phyloP scores from a whole-genome alignment of 1,140 invertebrate species.

The Scaptomyza montana region DNA sequence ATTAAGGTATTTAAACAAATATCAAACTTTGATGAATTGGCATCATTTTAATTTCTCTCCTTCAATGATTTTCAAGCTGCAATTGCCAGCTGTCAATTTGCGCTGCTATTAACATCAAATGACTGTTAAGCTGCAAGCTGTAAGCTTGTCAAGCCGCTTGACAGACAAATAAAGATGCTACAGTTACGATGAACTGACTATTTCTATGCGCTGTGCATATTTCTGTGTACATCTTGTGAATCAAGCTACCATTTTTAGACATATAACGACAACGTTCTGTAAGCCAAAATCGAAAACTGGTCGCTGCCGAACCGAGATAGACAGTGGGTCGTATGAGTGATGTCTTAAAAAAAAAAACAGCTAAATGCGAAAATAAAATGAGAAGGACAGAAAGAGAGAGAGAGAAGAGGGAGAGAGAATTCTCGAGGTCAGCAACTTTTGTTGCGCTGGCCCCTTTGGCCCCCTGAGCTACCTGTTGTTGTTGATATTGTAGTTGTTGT shows the following conservation, averaged over 20 bases:
- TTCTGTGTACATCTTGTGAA: slow-evolving; percentile 21
- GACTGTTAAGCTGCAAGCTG: slow-evolving; percentile 17
- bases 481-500: too few relatives aligned
- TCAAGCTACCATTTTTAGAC: slow-evolving; percentile 66
- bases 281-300: slow-evolving; percentile 26
- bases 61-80: slow-evolving; percentile 14
- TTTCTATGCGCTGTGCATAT: slow-evolving; percentile 30
- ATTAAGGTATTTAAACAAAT: too few relatives aligned
- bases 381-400: slow-evolving; percentile 10
- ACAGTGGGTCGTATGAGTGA: slow-evolving; percentile 56
- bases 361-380: slow-evolving; percentile 14
- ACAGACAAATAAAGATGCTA: slow-evolving; percentile 20
- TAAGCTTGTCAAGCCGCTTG: slow-evolving; percentile 12
- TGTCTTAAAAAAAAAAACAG: slow-evolving; percentile 38
- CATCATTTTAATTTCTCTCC: background rate
- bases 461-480: slow-evolving; percentile 30
- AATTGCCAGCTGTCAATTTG: slow-evolving; percentile 7
- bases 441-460: slow-evolving; percentile 31
- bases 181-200: background rate
- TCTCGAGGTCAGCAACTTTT: slow-evolving; percentile 76
- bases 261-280: slow-evolving; percentile 46
- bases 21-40: background rate
- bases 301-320: slow-evolving; percentile 13
- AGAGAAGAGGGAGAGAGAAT: slow-evolving; percentile 30
- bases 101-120: background rate